Conservation (phyloP, 2,797 vertebrate species). For the Poeciliopsis gracilis region DNA sequence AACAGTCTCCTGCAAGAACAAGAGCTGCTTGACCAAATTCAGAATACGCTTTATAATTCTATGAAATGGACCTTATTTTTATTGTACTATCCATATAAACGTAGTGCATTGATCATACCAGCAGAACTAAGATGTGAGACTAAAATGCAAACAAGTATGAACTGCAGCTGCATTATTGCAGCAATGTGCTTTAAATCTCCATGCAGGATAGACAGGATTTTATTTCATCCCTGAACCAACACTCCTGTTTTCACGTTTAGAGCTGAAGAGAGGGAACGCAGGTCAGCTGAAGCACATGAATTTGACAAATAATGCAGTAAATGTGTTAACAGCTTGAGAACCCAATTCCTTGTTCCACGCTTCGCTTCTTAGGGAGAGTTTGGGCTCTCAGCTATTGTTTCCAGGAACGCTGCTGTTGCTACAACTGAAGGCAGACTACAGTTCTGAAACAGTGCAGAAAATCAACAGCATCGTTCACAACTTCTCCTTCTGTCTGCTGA, state of each 20-base stretch:
- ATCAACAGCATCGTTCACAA: too few species aligned
- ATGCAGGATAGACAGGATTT: neutral
- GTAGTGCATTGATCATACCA: neutral
- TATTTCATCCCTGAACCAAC: slow-evolving; percentile 19
- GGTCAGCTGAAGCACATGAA: slow-evolving; percentile 42
- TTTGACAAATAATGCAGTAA: slow-evolving; percentile 1
- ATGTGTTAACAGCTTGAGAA: neutral
- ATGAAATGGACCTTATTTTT: neutral
- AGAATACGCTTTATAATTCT: neutral
- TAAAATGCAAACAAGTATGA: neutral
- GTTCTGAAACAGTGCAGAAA: too few species aligned
- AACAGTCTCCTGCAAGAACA: slow-evolving; percentile 7
- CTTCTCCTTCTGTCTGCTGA: too few species aligned
- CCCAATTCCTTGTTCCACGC: too few species aligned
- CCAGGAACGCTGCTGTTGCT: too few species aligned
- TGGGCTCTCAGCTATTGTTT: too few species aligned
- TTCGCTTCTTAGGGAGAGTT: too few species aligned
- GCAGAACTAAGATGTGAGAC: neutral
- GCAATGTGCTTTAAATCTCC: neutral
- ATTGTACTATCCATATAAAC: neutral
- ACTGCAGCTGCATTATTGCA: neutral
- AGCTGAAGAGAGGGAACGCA: neutral
- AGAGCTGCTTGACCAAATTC: slow-evolving; percentile 9
- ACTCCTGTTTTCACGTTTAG: neutral
- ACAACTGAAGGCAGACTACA: too few species aligned